Percentiles rank a stretch among this genome's conserved stretches.
These are phyloP conservation scores for Rhodophaea formosa DNA, from an alignment of 2,888 invertebrate species.

Conservation along the genomic window DNA sequence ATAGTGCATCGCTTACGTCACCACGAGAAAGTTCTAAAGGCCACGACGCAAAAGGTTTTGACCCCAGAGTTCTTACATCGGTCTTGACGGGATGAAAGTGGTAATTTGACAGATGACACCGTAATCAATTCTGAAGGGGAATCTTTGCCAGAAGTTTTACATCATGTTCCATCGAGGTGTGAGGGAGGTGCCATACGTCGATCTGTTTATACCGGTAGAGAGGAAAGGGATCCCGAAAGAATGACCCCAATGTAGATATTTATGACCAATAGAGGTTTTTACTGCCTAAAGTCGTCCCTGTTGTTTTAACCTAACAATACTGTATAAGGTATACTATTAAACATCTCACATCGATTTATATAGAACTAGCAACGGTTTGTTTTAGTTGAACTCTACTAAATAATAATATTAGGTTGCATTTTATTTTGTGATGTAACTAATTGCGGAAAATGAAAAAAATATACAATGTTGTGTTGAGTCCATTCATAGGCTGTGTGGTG, in stretches of 20 bases:
- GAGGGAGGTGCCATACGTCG: conserved; percentile 67
- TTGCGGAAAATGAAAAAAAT: no score
- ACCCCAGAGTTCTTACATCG: conserved; percentile 70
- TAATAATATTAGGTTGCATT: not conserved
- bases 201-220: conserved; percentile 64
- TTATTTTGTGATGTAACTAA: not conserved
- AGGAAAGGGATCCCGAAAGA: conserved; percentile 65
- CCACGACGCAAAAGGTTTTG: conserved; percentile 62
- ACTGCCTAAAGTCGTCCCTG: not conserved
- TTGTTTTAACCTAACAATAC: not conserved
- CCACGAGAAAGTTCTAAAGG: conserved; percentile 68
- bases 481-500: no score
- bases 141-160: conserved; percentile 71
- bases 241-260: conserved; percentile 57
- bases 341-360: no score
- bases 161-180: conserved; percentile 63
- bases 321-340: no score
- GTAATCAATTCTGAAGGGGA: conserved; percentile 68
- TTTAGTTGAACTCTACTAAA: not conserved
- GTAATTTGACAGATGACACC: conserved; percentile 67
- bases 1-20: conserved; percentile 90
- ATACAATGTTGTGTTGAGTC: no score
- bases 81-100: conserved; percentile 75
- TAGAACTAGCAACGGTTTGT: no score
- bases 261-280: conserved; percentile 4